Evolutionary conservation across 2,113 vertebrate genomes (phyloP).

Genomic region (Calypte anna): DNA sequence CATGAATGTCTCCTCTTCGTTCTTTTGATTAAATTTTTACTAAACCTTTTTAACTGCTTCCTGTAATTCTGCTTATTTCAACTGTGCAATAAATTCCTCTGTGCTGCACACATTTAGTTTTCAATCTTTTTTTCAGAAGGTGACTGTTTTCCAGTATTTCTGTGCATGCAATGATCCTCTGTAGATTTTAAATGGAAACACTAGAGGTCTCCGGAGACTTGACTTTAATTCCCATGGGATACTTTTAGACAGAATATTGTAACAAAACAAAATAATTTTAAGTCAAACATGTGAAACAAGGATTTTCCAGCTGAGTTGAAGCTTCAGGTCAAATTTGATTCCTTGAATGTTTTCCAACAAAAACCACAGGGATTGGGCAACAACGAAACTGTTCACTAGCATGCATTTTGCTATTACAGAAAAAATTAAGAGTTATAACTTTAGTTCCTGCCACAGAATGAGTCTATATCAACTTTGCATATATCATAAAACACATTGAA

Average conservation of each 20-base stretch:
- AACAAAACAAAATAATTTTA: not conserved
- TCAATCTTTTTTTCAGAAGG: not conserved
- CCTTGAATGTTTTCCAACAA: not conserved
- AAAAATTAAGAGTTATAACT: not conserved
- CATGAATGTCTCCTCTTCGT: not conserved
- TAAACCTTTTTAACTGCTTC: not conserved
- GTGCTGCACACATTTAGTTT: not conserved
- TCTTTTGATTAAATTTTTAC: not conserved
- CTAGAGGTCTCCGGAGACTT: slow-evolving; percentile 64
- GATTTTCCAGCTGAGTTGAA: not conserved
- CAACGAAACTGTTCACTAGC: not conserved
- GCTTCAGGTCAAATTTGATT: not conserved
- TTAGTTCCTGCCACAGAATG: not conserved
- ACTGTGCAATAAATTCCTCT: not conserved
- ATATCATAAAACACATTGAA: not conserved
- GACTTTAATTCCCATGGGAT: not conserved
- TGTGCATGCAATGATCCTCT: not conserved
- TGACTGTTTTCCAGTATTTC: not conserved
- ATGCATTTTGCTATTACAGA: not conserved
- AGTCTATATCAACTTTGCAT: not conserved
- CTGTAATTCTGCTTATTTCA: not conserved
- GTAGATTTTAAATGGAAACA: slow-evolving; percentile 21
- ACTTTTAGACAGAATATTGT: not conserved
- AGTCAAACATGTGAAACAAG: not conserved
- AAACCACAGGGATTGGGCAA: not conserved